Percentiles rank a stretch among this genome's conserved stretches.
Conservation (phyloP, 2,113 vertebrate genomes). For the Heterotis niloticus region DNA sequence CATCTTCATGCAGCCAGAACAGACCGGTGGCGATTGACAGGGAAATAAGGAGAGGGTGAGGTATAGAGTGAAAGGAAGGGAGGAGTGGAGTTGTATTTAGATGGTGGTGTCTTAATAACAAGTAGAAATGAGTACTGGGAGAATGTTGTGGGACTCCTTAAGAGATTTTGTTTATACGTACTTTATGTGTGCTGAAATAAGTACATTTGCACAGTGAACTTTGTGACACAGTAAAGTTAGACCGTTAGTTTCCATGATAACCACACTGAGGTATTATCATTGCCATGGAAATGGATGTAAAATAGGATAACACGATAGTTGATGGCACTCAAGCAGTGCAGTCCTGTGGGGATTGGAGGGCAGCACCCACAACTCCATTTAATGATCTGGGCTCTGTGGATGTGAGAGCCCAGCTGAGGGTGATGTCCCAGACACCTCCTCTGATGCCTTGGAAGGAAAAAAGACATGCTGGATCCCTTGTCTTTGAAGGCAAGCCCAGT, state of each 20-base stretch:
- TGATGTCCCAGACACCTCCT: neutral
- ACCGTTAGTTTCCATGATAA: constrained; percentile 19
- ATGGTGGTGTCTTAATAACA: neutral
- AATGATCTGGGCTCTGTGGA: neutral
- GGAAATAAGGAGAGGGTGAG: neutral
- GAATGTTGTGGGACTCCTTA: too few relatives aligned
- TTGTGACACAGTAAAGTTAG: neutral
- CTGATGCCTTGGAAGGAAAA: too few relatives aligned
- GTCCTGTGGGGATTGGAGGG: neutral
- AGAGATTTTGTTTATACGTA: neutral
- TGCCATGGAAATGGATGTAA: constrained; percentile 1
- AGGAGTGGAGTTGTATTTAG: neutral
- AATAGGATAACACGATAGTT: too few relatives aligned
- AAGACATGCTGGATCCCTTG: neutral
- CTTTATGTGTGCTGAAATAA: neutral
- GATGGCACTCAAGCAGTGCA: too few relatives aligned
- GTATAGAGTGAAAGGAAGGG: neutral
- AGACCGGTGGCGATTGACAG: neutral
- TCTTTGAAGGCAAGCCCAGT: too few relatives aligned
- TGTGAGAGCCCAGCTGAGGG: neutral
- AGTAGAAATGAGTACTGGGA: too few relatives aligned
- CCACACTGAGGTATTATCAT: neutral
- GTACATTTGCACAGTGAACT: too few relatives aligned
- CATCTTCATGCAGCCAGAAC: neutral
- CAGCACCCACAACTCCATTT: neutral